Base-by-base conservation (phyloP, 2,797 vertebrate genomes). In the Rhynchotus rufescens region DNA sequence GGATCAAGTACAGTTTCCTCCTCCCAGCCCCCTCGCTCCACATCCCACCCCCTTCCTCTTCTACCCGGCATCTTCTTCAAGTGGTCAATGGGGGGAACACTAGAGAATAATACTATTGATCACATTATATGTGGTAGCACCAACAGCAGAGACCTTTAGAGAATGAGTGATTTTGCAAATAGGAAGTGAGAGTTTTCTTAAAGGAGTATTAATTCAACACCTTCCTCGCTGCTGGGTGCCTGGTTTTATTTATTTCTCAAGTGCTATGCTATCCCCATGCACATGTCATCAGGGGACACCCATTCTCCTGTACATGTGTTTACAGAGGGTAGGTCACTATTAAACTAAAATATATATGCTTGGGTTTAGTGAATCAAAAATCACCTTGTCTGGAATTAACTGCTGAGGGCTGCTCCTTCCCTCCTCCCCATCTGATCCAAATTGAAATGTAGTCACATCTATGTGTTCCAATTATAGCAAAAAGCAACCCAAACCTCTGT, bases 1-100 rank as follows among this genome's bases (percentile, higher is more conserved):
- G 98, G 97, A 98, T 98, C 97, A 97, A 98, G 97, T 92, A 96
- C 97, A 94, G 96, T 92, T 97, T 97, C 95, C 97, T 97, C 96
- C 92, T 92, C 90, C 91, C 93, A 96, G 56, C 44, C 95, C 92
- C 74, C 84, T 90, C 80, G 1, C 69, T 94, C 83, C 93, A 88
- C 42, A 90, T 72, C 89, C 93, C 90, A 61, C 90, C 85, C 96
- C 80, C 23, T 91, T 92, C 57, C 61, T 89, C 76, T 88, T 74
- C 92, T 62, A 69, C 79, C 77, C 61, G 7, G 78, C 60, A 69
- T 96, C 95, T 96, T 97, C 94, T 95, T 96, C 97, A 96, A 96
- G 92, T 91, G 91, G 92, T 91, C 96, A 84, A 60, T 74, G 94
- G 95, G 95, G 96, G 91, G 88, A 96, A 90, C 45, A 54, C 94